Base-by-base conservation (phyloP, 64 coral and sea anemone genomes). In the Montipora sp. region DNA sequence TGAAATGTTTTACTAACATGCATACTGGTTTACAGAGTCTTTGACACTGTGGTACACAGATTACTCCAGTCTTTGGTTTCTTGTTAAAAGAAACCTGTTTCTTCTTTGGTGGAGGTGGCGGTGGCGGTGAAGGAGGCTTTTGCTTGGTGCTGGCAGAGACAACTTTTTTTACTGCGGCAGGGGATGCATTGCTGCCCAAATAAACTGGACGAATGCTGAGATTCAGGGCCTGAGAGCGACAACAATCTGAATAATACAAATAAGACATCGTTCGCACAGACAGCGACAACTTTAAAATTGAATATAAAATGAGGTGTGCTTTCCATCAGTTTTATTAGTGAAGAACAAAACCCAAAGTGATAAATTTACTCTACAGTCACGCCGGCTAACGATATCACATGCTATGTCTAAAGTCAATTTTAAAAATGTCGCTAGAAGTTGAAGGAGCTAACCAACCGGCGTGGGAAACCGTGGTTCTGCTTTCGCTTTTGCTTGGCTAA, bases 201-300 rank as follows among this genome's bases (percentile, higher is more conserved):
- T 81, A 75, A 72, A 92, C 82, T 12, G 90, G 91, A 3, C 75
- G 73, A 27, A 87, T 87, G 23, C 86, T 92, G 4, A 92, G 57
- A 9, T 87, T 73, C 36, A 93, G 14, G 22, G 91, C 53, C 21
- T 88, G 91, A 47, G 91, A 93, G n/a, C 83, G 91, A 43, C 91
- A 93, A 74, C 91, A 93, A 7, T 87, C 91, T 93, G 19, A 23
- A 13, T 47, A 7, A 85, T 49, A 83, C 45, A 12, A 83, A 45
- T 73, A 48, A 48, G 53, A 50, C 18, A 12, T 7, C 51, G 10
- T 55, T 55, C 6, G 51, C 51, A 55, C 10, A 55, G 10, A 3
- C 10, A 55, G 10, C 0, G 51, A 36, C 36, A 36, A 36, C 1
- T 36, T 36, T 36, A 36, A 36, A 36, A 36, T 36, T 36, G 36